Evolutionary conservation across 2,113 vertebrate genomes (phyloP).

Genomic region (Mormoops blainvillei): DNA sequence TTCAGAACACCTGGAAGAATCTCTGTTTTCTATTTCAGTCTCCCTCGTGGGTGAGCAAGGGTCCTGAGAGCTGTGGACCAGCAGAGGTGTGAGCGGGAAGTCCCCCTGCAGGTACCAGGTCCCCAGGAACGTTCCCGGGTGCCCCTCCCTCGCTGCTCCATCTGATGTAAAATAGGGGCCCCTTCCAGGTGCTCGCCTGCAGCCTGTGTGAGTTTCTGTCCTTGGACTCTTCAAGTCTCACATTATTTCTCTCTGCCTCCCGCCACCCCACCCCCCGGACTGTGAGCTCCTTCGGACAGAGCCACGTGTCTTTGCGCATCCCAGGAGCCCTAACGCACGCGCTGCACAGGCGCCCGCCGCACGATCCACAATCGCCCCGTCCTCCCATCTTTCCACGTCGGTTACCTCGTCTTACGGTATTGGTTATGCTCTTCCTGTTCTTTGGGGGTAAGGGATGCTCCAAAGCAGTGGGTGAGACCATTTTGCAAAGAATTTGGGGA

Average conservation of each 20-base stretch:
- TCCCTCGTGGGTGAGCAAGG: neutral
- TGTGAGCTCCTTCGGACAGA: neutral
- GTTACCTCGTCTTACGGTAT: neutral
- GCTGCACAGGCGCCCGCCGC: neutral
- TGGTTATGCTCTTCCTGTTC: neutral
- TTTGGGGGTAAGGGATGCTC: neutral
- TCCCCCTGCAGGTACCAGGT: no score
- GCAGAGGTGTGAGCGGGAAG: neutral
- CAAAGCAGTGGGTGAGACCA: neutral
- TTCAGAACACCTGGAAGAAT: neutral
- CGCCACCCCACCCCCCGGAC: neutral
- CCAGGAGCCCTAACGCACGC: neutral
- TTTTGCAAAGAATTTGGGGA: neutral
- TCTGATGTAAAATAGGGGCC: no score
- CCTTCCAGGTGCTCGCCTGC: neutral
- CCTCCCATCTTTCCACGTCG: neutral
- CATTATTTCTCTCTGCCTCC: neutral
- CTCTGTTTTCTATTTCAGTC: neutral
- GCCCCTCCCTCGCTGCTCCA: rapidly evolving
- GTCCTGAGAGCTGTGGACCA: neutral
- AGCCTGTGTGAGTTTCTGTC: neutral
- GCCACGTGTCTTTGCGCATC: neutral
- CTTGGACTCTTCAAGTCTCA: neutral
- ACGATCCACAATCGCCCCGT: neutral
- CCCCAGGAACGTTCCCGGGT: no score